Base-by-base conservation (phyloP, 2,113 vertebrate genomes). In the Falco punctatus region DNA sequence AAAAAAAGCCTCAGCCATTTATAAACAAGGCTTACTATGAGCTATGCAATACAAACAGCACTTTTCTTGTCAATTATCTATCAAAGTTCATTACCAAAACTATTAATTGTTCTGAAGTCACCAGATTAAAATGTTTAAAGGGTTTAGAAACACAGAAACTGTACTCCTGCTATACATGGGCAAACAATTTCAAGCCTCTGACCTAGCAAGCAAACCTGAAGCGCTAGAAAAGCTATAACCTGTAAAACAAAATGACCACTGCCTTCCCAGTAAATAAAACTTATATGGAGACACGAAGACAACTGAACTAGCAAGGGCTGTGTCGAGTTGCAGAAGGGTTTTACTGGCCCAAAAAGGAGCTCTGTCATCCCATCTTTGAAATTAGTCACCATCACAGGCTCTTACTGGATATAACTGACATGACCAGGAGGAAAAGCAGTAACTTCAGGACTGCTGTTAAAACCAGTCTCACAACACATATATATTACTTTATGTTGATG, bases 101-200 rank as follows among this genome's bases (percentile, higher is more conserved):
- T 79, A 79, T 40, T 81, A 79, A 81, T 95, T 82, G 35, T 69
- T 75, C 58, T 44, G 21, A 72, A 58, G 44, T 80, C 84, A 95
- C 44, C 14, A 32, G 21, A 82, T 49, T 22, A 70, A 91, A 77
- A 66, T 70, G 13, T 80, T 88, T 77, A 77, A 92, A 78, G 14
- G 5, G 18, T 84, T 92, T 89, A 73, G 62, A 91, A 87, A 72
- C 11, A 54, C 20, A 71, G 33, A 88, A 89, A 74, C 24, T 21
- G 5, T 26, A 30, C 22, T 79, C 22, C 73, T 91, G 21, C 74
- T 93, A 75, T 77, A 94, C 62, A 82, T 21, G 52, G 81, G 35
- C 84, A 96, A 95, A 91, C 35, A 85, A 87, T 91, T 75, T 88
- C 61, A 82, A 73, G 28, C 40, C 40, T 94, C 44, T 87, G 70